phyloP scores from a whole-genome alignment of 2,113 vertebrate genomes.

The Cervus canadensis region DNA sequence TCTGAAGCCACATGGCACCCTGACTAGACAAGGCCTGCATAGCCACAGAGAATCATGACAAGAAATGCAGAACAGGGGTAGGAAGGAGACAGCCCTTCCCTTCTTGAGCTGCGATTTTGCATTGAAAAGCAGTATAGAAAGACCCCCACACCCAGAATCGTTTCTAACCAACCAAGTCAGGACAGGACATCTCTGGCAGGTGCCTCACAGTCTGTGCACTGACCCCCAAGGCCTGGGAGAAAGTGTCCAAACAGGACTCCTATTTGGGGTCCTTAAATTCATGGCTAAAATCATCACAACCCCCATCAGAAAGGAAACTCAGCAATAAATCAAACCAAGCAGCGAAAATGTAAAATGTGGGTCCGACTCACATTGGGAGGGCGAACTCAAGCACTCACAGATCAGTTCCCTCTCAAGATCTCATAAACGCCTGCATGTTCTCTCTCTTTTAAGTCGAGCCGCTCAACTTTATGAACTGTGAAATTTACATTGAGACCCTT shows the following conservation, averaged over 20 bases:
- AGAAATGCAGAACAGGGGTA: not conserved
- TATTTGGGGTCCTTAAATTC: not conserved
- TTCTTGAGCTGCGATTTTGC: not conserved
- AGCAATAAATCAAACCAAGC: slow-evolving; percentile 30
- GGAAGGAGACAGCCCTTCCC: not conserved
- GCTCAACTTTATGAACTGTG: slow-evolving; percentile 47
- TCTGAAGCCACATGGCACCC: not conserved
- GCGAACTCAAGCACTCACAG: not conserved
- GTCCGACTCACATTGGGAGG: not conserved
- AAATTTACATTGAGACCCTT: slow-evolving; percentile 15
- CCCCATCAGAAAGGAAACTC: slow-evolving; percentile 3
- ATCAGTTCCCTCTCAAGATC: not conserved
- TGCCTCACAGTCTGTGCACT: not conserved
- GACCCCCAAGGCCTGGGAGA: not conserved
- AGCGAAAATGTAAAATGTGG: not conserved
- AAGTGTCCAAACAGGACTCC: not conserved
- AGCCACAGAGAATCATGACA: not conserved
- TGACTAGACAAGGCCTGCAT: not conserved
- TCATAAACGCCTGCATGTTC: not conserved
- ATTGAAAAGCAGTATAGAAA: not conserved
- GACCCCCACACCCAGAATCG: not conserved
- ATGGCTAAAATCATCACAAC: not conserved
- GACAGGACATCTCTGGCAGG: not conserved
- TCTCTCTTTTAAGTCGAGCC: slow-evolving; percentile 30
- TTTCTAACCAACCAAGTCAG: not conserved